Conservation (phyloP, 2,888 invertebrate species). For the Athalia circularis region DNA sequence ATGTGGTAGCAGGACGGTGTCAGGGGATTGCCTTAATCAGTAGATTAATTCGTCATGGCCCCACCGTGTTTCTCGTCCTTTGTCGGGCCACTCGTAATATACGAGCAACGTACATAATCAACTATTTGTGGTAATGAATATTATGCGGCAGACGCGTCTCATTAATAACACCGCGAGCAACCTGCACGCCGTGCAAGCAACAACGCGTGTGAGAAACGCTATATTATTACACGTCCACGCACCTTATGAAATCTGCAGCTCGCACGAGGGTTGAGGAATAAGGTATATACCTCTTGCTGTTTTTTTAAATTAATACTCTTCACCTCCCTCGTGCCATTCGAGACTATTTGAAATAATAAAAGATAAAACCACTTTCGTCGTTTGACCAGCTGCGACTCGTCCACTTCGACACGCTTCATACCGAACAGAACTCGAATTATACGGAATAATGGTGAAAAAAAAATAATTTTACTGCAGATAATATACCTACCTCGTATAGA, state of each 20-base stretch:
- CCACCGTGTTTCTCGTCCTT: constrained; percentile 69
- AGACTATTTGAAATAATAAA: background rate
- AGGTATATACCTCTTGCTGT: background rate
- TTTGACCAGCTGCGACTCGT: no score
- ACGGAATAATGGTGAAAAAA: no score
- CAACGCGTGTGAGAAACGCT: constrained; percentile 43
- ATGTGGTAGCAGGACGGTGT: constrained; percentile 71
- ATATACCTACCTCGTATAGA: no score
- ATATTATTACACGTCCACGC: constrained; percentile 44
- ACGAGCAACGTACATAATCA: constrained; percentile 71
- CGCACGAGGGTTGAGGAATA: no score
- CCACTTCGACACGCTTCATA: no score
- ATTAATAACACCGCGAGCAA: constrained; percentile 66
- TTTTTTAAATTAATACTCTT: background rate
- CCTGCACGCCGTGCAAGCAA: background rate
- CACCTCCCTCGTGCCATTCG: background rate
- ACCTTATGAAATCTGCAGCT: constrained; percentile 40
- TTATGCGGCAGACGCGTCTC: constrained; percentile 69
- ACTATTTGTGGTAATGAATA: constrained; percentile 73
- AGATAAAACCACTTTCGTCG: background rate
- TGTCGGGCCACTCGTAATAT: constrained; percentile 70
- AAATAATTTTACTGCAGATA: no score
- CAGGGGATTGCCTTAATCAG: constrained; percentile 73
- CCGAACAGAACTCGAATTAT: no score
- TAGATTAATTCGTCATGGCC: constrained; percentile 73